phyloP scores from a whole-genome alignment of 2,888 invertebrate species.

The Mayetiola destructor region DNA sequence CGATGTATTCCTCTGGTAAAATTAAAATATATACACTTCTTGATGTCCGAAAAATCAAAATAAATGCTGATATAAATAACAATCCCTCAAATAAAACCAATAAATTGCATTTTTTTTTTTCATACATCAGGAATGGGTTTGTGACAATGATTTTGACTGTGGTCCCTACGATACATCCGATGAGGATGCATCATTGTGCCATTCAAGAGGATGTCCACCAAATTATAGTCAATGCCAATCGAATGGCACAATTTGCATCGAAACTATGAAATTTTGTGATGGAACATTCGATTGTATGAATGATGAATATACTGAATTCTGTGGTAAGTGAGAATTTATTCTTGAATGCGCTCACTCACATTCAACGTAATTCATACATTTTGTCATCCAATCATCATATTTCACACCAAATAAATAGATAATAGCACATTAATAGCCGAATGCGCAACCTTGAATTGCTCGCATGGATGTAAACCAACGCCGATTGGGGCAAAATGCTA shows the following conservation, averaged over 20 bases:
- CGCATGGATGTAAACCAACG: constrained; percentile 55
- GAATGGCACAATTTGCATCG: constrained; percentile 27
- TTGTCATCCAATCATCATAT: not conserved
- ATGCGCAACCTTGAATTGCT: constrained; percentile 44
- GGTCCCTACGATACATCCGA: constrained; percentile 43
- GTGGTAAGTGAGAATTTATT: constrained; percentile 26
- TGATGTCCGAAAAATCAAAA: no score
- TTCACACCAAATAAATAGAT: not conserved
- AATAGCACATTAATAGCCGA: constrained; percentile 17
- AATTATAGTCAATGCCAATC: constrained; percentile 52
- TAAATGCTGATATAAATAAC: no score
- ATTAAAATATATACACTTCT: no score
- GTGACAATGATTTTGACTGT: constrained; percentile 68
- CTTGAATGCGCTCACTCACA: not conserved
- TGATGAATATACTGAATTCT: constrained; percentile 28
- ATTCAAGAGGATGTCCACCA: constrained; percentile 47
- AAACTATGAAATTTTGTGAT: constrained; percentile 34
- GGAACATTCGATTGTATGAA: constrained; percentile 33
- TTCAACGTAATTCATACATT: not conserved
- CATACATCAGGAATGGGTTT: constrained; percentile 58
- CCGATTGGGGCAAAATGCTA: constrained; percentile 57
- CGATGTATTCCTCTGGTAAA: constrained; percentile 41
- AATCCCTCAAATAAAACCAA: not conserved
- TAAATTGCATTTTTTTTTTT: not conserved
- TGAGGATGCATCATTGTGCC: constrained; percentile 50